These are phyloP conservation scores for Leontopithecus rosalia DNA, from an alignment of 2,797 vertebrate genomes.

Conservation along the genomic window DNA sequence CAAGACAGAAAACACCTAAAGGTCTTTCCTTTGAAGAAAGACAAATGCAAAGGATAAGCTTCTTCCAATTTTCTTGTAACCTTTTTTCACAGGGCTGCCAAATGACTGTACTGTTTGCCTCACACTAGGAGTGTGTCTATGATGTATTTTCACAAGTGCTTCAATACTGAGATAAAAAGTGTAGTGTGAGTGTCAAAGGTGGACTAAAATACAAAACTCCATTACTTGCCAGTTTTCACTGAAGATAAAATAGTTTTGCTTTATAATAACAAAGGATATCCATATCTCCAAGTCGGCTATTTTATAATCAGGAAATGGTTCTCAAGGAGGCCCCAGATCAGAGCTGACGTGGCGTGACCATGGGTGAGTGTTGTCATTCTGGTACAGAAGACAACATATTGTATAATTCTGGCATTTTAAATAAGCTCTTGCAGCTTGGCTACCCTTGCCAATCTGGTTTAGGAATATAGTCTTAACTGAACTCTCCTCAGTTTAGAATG, in stretches of 20 bases:
- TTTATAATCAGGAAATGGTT: slow-evolving; percentile 54
- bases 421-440: not conserved
- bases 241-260: slow-evolving; percentile 61
- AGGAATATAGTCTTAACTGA: not conserved
- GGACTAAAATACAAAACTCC: slow-evolving; percentile 35
- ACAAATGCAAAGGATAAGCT: not conserved
- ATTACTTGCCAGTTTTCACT: slow-evolving; percentile 33
- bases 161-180: slow-evolving; percentile 61
- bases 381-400: not conserved
- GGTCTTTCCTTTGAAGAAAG: slow-evolving; percentile 20
- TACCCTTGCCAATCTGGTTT: not conserved
- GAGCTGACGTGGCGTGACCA: not conserved
- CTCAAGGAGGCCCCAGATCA: not conserved
- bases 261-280: slow-evolving; percentile 57
- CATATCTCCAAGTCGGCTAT: slow-evolving; percentile 18
- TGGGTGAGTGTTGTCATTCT: not conserved
- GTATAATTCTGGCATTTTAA: not conserved
- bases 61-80: slow-evolving; percentile 12
- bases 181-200: slow-evolving; percentile 53
- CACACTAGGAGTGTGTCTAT: slow-evolving; percentile 56
- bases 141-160: slow-evolving; percentile 68
- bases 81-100: slow-evolving; percentile 12
- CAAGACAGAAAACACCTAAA: slow-evolving; percentile 40
- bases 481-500: not conserved
- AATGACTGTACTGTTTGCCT: slow-evolving; percentile 50